phyloP scores from a whole-genome alignment of 2,888 invertebrate species.

The Macrophya alboannulata region DNA sequence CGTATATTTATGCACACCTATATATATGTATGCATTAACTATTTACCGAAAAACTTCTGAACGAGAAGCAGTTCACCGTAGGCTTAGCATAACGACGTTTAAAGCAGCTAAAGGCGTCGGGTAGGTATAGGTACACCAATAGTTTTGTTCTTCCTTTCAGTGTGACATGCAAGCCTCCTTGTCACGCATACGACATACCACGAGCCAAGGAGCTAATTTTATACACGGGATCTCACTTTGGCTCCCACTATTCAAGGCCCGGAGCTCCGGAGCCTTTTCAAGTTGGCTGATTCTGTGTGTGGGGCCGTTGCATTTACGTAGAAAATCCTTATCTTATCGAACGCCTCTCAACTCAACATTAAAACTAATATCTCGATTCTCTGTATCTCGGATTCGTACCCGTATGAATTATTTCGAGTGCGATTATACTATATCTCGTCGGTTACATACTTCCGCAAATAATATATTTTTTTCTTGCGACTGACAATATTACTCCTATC shows the following conservation, averaged over 20 bases:
- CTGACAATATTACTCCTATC: not conserved
- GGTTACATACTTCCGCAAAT: not conserved
- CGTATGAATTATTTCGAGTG: not conserved
- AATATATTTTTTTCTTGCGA: not conserved
- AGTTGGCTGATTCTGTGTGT: conserved; percentile 39
- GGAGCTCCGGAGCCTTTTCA: conserved; percentile 46
- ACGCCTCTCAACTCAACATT: not conserved
- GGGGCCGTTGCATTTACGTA: conserved; percentile 52
- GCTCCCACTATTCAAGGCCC: conserved; percentile 71
- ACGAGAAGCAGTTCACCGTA: not conserved
- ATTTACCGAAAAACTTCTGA: not conserved
- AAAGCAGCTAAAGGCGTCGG: not conserved
- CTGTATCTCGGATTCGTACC: not conserved
- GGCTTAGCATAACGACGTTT: not conserved
- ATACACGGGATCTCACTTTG: conserved; percentile 57
- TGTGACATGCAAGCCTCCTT: conserved; percentile 62
- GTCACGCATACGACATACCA: conserved; percentile 60
- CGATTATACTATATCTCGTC: not conserved
- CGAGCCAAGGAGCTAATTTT: conserved; percentile 57
- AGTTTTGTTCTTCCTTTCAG: conserved; percentile 35
- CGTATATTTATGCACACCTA: too few species aligned
- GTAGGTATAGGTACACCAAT: not conserved
- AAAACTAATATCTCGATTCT: not conserved
- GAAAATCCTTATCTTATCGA: conserved; percentile 29
- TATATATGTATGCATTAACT: not conserved